phyloP scores from a whole-genome alignment of 1,140 invertebrate species.

The Plodia interpunctella region DNA sequence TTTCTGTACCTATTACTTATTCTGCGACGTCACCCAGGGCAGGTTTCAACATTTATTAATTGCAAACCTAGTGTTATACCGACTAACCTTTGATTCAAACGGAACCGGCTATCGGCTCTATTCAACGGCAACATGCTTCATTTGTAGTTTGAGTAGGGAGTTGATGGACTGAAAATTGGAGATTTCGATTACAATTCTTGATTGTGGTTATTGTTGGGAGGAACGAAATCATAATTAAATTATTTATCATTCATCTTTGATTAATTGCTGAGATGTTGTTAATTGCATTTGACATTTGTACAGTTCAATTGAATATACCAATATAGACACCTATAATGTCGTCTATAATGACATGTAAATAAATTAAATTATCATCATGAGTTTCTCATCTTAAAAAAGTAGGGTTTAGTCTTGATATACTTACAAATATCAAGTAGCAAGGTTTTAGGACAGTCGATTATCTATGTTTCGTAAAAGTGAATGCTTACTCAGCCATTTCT shows the following conservation, averaged over 20 bases:
- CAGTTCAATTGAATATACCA: too few species aligned
- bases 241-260: not conserved
- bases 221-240: not conserved
- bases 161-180: not conserved
- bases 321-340: too few species aligned
- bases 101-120: not conserved
- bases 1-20: too few species aligned
- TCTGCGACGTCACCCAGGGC: slow-evolving; percentile 27
- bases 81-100: slow-evolving; percentile 13
- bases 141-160: not conserved
- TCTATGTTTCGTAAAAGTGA: not conserved
- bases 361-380: too few species aligned
- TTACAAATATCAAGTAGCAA: too few species aligned
- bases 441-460: not conserved
- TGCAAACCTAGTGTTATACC: slow-evolving; percentile 23
- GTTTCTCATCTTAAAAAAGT: too few species aligned
- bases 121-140: slow-evolving; percentile 8
- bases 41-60: slow-evolving; percentile 40
- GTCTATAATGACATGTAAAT: too few species aligned
- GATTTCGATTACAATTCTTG: slow-evolving; percentile 1
- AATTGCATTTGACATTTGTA: not conserved
- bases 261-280: not conserved
- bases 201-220: slow-evolving; percentile 1
- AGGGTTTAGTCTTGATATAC: too few species aligned
- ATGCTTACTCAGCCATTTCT: slow-evolving; percentile 1